Evolutionary conservation across 2,797 vertebrate species (phyloP), one percentile per base, ranked within the genome.

Genomic region (Crax fasciolata): DNA sequence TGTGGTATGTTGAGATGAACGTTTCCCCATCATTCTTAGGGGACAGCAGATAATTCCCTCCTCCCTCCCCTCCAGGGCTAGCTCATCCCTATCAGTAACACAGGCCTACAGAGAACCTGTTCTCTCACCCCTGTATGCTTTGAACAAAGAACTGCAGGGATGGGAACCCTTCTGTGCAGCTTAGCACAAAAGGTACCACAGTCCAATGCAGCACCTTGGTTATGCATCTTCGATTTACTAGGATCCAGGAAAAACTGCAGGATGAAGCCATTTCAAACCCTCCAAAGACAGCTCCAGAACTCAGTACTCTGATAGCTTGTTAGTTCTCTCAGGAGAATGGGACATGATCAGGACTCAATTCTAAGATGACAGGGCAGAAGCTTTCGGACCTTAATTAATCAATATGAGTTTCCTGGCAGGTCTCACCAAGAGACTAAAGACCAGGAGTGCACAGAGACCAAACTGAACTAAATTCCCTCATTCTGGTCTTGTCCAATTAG

Each of bases 401-500:
- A 0, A 73, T 79, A 77, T 6, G 71, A 87, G 75, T 74, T 82
- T 61, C 52, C 75, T 82, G 78, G 59, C 75, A 92, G 71, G 78
- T 89, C 48, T 84, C 61, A 82, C 63, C 63, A 84, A 23, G 63
- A 93, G 77, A 68, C 52, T 13, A 63, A 35, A 91, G 74, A 93
- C 58, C 19, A 84, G 24, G 55, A 90, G 51, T 9, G 54, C 52
- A 65, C 25, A 49, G 65, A 84, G 77, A 93, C 51, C n/a, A 67
- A 93, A 71, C 6, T 57, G 43, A n/a, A 67, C 86, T 96, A 10
- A 82, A 90, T 74, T 84, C 62, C 11, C 78, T 89, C 21, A 0
- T 83, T 88, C 84, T 90, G 51, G 35, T 82, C 90, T 96, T 89
- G 88, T 90, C 87, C 78, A 88, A 84, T 91, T 87, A 93, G 87